Conservation (phyloP, 2,797 vertebrate species). For the Parotocinclus haroldoi region DNA sequence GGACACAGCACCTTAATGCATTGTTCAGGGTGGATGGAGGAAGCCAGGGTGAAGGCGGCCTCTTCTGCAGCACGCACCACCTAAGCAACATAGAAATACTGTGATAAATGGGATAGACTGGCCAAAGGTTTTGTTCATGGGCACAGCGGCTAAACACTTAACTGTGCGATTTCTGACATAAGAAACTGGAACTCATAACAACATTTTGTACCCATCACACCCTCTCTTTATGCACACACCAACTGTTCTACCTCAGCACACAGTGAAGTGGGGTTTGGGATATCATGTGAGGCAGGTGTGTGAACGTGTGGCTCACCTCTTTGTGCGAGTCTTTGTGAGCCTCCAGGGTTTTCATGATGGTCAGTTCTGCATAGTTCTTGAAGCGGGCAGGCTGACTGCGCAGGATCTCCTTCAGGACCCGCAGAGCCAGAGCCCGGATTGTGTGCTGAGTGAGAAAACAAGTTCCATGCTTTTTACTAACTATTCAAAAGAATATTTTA, state of each 20-base stretch:
- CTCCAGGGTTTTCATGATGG: constrained; percentile 97
- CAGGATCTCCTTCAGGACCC: constrained; percentile 89
- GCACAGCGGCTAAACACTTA: not conserved
- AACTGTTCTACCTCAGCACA: too few species aligned
- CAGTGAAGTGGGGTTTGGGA: too few species aligned
- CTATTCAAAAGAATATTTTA: too few species aligned
- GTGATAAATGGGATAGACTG: not conserved
- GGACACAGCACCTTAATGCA: constrained; percentile 93
- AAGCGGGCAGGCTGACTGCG: constrained; percentile 89
- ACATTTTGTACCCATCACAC: too few species aligned
- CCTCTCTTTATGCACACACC: too few species aligned
- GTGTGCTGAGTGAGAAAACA: constrained; percentile 72
- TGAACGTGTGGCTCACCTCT: constrained; percentile 72
- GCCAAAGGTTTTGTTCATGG: not conserved
- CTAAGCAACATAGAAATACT: constrained; percentile 55
- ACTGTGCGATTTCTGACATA: too few species aligned
- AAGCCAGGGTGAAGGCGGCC: constrained; percentile 81
- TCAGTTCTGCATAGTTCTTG: constrained; percentile 92
- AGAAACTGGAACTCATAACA: too few species aligned
- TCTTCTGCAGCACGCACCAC: constrained; percentile 90
- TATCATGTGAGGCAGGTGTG: too few species aligned
- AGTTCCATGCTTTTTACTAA: not conserved
- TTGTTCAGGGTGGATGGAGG: constrained; percentile 87
- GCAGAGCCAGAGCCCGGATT: constrained; percentile 83
- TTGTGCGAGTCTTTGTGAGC: constrained; percentile 95